Evolutionary conservation across 2,113 vertebrate genomes (phyloP), one percentile per base, ranked within the genome.

Genomic region (Triplophysa rosa): DNA sequence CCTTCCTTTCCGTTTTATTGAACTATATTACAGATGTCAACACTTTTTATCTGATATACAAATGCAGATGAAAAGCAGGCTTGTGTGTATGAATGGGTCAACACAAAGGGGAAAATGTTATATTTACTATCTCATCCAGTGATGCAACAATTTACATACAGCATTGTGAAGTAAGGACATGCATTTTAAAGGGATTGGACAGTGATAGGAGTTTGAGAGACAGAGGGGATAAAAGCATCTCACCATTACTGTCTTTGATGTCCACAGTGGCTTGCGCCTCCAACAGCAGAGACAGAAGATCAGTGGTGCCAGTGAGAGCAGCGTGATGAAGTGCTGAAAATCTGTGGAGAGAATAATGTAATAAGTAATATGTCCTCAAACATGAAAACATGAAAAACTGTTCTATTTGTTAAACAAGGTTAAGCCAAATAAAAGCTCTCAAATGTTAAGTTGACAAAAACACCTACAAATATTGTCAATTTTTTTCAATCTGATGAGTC

Each of bases 181-280:
- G 45, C 21, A 24, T 52, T 14, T 54, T 23, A 24, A 77, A 37
- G 12, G 58, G 47, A 16, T 42, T 13, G 33, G 40, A 23, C 14
- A 63, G 10, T 47, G 16, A 42, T 45, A 13, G 29, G 1, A 16
- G 7, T 19, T 6, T 19, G n/a, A 33, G 24, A 8, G 54, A 69
- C 3, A 17, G 0, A 56, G 13, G 17, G 17, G 23, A 58, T 24
- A 17, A 64, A 67, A 59, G 7, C 1, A 4, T 8, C 92, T 92
- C 92, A 99, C 97, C 98, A 0, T 99, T 99, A 89, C 94, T 95
- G 91, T 99, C 97, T 87, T 95, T 97, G 87, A 99, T 93, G 88
- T 99, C 97, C 0, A 99, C 96, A 0, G 93, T 94, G 82, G 96
- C 95, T 90, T 97, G 96, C 0, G 96, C 96, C 77, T 98, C 97